phyloP scores from a whole-genome alignment of 53 echinoderm and acorn worm genomes.

The Paracentrotus lividus region DNA sequence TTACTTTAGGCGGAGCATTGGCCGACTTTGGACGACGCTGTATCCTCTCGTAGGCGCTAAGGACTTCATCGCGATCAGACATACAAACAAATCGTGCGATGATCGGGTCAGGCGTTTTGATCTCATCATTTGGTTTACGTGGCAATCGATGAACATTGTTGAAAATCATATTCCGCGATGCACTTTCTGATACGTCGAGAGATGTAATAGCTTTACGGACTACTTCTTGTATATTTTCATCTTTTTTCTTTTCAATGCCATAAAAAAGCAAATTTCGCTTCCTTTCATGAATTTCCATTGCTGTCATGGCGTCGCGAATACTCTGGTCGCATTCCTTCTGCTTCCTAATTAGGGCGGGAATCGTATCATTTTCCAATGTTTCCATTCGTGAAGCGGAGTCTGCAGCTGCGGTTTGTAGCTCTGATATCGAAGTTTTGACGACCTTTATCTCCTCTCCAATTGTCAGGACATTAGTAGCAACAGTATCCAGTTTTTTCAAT shows the following conservation, averaged over 20 bases:
- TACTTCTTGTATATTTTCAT: not conserved
- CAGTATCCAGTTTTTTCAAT: not conserved
- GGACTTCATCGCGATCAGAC: not conserved
- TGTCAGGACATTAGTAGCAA: not conserved
- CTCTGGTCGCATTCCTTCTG: not conserved
- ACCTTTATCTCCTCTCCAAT: not conserved
- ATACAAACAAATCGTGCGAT: not conserved
- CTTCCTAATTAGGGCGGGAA: not conserved
- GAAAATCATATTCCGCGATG: too few species aligned
- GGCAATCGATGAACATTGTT: too few species aligned
- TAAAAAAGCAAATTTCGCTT: not conserved
- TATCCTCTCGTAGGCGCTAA: not conserved
- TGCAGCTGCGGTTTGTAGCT: not conserved
- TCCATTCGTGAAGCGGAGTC: not conserved
- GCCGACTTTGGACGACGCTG: not conserved
- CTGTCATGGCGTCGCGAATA: not conserved
- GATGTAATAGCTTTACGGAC: not conserved
- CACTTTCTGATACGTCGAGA: too few species aligned
- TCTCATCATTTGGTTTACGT: not conserved
- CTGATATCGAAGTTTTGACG: not conserved
- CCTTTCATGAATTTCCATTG: not conserved
- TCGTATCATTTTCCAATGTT: not conserved
- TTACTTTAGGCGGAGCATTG: too few species aligned
- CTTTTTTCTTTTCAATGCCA: not conserved
- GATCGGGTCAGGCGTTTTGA: not conserved